These are phyloP conservation scores for Gallinago stenura DNA, from an alignment of 2,797 vertebrate genomes.

Conservation along the genomic window DNA sequence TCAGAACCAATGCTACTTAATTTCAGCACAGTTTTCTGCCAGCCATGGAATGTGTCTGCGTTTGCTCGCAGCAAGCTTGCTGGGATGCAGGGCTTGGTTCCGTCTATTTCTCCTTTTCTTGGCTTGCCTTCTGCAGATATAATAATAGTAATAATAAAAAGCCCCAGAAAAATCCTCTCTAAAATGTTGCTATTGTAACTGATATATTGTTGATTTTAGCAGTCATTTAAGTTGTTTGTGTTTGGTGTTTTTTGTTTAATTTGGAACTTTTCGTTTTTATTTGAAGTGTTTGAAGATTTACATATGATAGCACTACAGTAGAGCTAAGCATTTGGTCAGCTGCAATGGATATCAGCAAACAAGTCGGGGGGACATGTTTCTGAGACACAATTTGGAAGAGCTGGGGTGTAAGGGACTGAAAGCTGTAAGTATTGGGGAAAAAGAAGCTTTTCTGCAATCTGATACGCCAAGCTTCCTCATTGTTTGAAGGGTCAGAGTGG, in stretches of 20 bases:
- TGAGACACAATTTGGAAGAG: neutral
- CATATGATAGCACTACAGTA: neutral
- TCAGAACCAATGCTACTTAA: conserved; percentile 17
- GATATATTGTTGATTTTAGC: neutral
- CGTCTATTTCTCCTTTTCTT: conserved; percentile 2
- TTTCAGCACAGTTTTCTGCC: conserved; percentile 35
- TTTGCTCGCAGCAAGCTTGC: conserved; percentile 6
- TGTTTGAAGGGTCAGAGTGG: neutral
- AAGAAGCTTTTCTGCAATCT: neutral
- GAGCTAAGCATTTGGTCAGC: neutral
- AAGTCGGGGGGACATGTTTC: neutral
- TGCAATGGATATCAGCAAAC: neutral
- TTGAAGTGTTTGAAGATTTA: neutral
- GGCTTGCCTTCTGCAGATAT: conserved; percentile 18
- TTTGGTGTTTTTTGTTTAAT: neutral
- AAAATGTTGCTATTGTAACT: neutral
- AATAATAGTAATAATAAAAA: conserved; percentile 14
- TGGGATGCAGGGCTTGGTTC: neutral
- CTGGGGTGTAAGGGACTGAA: neutral
- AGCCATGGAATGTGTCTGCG: neutral
- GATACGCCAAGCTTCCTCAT: neutral
- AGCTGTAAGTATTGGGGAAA: neutral
- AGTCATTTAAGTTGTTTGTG: neutral
- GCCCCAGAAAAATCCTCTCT: neutral
- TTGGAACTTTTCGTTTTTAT: neutral